Percentiles rank a stretch among this genome's conserved stretches.
These are phyloP conservation scores for Crenichthys baileyi DNA, from an alignment of 2,797 vertebrate genomes.

Conservation along the genomic window DNA sequence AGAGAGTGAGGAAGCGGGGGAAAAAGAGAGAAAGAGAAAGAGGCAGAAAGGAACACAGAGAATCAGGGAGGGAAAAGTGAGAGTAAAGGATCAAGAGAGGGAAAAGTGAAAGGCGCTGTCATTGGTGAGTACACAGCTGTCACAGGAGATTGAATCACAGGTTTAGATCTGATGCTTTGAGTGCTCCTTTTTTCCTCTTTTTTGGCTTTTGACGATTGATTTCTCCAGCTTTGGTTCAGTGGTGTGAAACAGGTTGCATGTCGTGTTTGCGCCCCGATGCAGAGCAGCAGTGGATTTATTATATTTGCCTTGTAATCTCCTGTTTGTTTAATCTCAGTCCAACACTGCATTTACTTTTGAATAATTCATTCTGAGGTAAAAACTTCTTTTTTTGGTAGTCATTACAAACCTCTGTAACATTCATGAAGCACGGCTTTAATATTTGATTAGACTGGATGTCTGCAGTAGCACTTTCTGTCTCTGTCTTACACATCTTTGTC, in stretches of 20 bases:
- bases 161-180: conserved; percentile 54
- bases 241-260: conserved; percentile 72
- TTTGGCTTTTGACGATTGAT: conserved; percentile 46
- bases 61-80: conserved; percentile 11
- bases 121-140: conserved; percentile 77
- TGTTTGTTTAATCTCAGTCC: conserved; percentile 14
- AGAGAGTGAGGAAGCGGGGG: conserved; percentile 37
- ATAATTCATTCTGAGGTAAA: conserved; percentile 27
- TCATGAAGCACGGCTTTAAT: conserved; percentile 71
- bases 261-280: conserved; percentile 45
- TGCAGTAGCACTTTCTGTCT: conserved; percentile 59
- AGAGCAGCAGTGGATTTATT: conserved; percentile 45
- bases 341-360: conserved; percentile 46
- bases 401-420: conserved; percentile 65
- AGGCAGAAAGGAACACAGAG: conserved; percentile 14
- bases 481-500: conserved; percentile 56
- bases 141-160: conserved; percentile 61
- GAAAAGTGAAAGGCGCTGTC: conserved; percentile 70
- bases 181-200: conserved; percentile 48
- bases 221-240: conserved; percentile 39
- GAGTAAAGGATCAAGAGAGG: conserved; percentile 61
- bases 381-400: conserved; percentile 30
- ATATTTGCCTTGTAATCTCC: conserved; percentile 45
- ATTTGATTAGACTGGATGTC: conserved; percentile 72
- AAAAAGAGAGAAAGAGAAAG: conserved; percentile 6